Evolutionary conservation across 2,888 invertebrate genomes (phyloP).

Genomic region (Callyntrura guangdongensis): DNA sequence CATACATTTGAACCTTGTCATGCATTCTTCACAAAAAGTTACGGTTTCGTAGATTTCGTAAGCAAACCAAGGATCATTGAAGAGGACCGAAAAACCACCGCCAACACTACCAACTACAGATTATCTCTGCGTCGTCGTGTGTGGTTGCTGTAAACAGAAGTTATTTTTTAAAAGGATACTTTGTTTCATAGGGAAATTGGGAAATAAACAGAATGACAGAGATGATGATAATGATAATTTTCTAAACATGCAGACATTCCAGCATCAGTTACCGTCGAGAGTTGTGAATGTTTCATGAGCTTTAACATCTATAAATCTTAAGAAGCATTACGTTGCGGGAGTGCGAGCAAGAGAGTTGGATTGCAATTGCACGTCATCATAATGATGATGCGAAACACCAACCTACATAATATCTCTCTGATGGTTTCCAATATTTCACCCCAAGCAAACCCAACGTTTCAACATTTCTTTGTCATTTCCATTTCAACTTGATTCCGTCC

Average conservation of each 20-base stretch:
- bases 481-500: no score
- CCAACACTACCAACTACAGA: background rate
- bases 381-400: background rate
- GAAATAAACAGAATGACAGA: constrained; percentile 17
- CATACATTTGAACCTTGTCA: no score
- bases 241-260: background rate
- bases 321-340: background rate
- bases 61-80: no score
- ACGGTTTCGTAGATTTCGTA: background rate
- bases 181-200: background rate
- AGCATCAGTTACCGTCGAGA: background rate
- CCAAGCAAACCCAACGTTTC: no score
- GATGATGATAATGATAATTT: background rate
- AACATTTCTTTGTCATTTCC: no score
- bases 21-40: background rate
- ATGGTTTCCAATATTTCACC: no score
- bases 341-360: background rate
- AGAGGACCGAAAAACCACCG: no score
- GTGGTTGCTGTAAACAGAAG: background rate
- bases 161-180: background rate
- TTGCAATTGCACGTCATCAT: background rate
- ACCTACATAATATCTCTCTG: background rate
- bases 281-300: background rate
- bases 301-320: background rate
- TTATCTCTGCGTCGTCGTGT: background rate